A percentile compares a stretch with the other conserved stretches of the same genome.
phyloP scores from a whole-genome alignment of 2,888 invertebrate species.

The Rhingia rostrata region DNA sequence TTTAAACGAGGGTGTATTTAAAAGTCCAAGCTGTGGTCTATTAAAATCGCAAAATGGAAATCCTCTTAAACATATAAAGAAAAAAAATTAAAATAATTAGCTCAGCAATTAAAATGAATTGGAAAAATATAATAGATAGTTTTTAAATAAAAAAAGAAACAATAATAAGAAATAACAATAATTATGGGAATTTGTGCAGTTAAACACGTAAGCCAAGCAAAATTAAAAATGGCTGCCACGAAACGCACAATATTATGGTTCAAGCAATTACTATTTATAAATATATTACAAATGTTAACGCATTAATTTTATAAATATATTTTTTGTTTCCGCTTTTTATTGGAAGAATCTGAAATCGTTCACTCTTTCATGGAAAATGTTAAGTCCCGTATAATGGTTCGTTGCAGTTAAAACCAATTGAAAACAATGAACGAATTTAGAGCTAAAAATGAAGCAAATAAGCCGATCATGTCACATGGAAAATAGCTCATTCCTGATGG shows the following conservation, averaged over 20 bases:
- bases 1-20: no score
- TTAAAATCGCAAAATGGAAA: no score
- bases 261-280: background rate
- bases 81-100: background rate
- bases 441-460: slow-evolving; percentile 6
- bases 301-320: background rate
- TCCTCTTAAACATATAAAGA: background rate
- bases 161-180: background rate
- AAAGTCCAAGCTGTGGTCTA: no score
- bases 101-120: slow-evolving; percentile 14
- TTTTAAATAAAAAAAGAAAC: background rate
- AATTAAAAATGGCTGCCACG: slow-evolving; percentile 14
- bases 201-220: slow-evolving; percentile 50
- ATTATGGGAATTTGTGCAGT: slow-evolving; percentile 42
- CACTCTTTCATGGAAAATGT: background rate
- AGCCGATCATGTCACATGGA: background rate
- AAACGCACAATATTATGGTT: background rate
- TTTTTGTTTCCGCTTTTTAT: slow-evolving; percentile 5
- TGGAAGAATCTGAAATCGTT: background rate
- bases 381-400: no score
- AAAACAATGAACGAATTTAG: background rate
- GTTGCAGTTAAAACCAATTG: background rate
- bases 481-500: background rate
- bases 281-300: background rate
- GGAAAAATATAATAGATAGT: background rate